Evolutionary conservation across 2,888 invertebrate genomes (phyloP).

Genomic region (Drosophila antonietae): DNA sequence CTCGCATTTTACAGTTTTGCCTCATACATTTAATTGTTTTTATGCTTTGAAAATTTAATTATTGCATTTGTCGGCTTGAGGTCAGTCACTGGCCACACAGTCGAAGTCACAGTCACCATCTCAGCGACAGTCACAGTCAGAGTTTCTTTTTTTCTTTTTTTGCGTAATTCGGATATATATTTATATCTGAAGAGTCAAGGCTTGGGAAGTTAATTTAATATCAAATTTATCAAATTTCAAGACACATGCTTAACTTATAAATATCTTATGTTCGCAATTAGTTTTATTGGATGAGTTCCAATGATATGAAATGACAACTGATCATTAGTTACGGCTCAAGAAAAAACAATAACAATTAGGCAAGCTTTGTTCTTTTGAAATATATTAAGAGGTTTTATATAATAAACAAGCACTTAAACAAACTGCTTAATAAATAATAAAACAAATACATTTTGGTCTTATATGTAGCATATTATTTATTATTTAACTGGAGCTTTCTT

Average conservation of each 20-base stretch:
- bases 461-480: background rate
- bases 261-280: conserved; percentile 15
- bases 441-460: background rate
- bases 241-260: conserved; percentile 1
- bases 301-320: conserved; percentile 7
- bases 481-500: no score
- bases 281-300: conserved; percentile 7
- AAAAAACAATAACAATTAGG: background rate
- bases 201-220: conserved; percentile 23
- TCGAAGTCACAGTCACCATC: conserved; percentile 20
- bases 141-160: conserved; percentile 12
- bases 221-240: conserved; percentile 21
- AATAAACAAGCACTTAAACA: background rate
- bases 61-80: conserved; percentile 56
- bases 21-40: conserved; percentile 63
- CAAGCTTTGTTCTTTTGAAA: background rate
- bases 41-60: conserved; percentile 72
- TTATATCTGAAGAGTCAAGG: conserved; percentile 20
- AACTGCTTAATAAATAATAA: background rate
- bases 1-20: conserved; percentile 15
- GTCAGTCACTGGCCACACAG: conserved; percentile 42
- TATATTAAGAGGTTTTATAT: background rate
- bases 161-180: conserved; percentile 41
- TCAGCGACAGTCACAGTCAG: background rate
- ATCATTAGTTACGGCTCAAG: background rate